A percentile compares a stretch with the other conserved stretches of the same genome.
Evolutionary conservation across 2,888 invertebrate species (phyloP).

Genomic region (Diarsia mendica): DNA sequence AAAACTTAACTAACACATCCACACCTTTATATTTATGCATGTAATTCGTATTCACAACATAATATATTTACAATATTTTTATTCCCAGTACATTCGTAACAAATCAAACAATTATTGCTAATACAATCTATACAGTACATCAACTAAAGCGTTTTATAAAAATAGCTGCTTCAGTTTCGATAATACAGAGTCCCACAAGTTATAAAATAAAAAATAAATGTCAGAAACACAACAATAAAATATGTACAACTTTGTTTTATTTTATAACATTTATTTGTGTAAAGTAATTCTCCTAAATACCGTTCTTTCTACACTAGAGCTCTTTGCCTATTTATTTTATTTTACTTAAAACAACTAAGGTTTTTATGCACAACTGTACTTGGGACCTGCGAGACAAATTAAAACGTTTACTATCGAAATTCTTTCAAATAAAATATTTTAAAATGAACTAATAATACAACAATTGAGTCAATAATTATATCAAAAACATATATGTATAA

Average conservation of each 20-base stretch:
- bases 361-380: conserved; percentile 56
- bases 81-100: conserved; percentile 35
- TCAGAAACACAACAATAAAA: conserved; percentile 55
- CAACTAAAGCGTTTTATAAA: conserved; percentile 61
- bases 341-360: conserved; percentile 28
- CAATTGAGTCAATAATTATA: conserved; percentile 1
- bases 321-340: conserved; percentile 9
- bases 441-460: conserved; percentile 25
- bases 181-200: conserved; percentile 54
- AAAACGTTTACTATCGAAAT: background rate
- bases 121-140: conserved; percentile 53
- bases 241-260: conserved; percentile 49
- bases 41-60: conserved; percentile 31
- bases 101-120: conserved; percentile 58
- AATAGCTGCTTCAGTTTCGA: conserved; percentile 57
- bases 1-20: conserved; percentile 12
- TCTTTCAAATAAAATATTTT: conserved; percentile 3
- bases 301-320: conserved; percentile 11
- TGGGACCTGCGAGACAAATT: conserved; percentile 43
- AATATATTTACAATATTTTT: conserved; percentile 51
- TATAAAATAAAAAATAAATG: conserved; percentile 39
- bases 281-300: conserved; percentile 19
- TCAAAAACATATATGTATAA: conserved; percentile 27
- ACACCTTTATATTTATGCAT: conserved; percentile 50
- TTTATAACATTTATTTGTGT: conserved; percentile 10